Percentiles rank a stretch among this genome's conserved stretches.
Evolutionary conservation across 2,113 vertebrate species (phyloP).

Genomic region (Chloebia gouldiae): DNA sequence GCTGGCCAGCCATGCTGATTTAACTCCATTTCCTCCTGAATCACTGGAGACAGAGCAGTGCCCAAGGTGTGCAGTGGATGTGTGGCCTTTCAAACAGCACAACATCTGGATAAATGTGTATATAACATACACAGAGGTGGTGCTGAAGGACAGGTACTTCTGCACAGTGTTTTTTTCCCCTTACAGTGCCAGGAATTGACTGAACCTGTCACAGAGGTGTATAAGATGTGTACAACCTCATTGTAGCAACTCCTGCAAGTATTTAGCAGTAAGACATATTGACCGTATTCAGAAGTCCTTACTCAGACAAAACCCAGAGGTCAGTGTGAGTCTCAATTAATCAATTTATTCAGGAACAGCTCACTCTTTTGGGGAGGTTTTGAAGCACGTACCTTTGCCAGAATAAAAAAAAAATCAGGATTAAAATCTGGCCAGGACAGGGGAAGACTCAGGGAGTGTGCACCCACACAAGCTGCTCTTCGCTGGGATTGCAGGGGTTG

Average conservation of each 20-base stretch:
- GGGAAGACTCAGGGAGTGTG: background rate
- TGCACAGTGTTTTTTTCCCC: background rate
- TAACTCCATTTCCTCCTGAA: background rate
- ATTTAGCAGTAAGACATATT: constrained; percentile 13
- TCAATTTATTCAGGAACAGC: background rate
- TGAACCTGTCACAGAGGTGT: background rate
- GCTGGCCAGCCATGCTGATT: background rate
- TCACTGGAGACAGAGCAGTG: background rate
- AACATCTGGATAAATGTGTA: background rate
- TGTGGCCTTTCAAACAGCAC: background rate
- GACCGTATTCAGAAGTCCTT: background rate
- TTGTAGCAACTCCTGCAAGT: background rate
- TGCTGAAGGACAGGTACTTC: background rate
- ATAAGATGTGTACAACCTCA: background rate
- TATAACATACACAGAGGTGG: background rate
- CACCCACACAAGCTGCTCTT: background rate
- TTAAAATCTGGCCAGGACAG: background rate
- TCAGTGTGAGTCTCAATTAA: background rate
- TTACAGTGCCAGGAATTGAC: background rate
- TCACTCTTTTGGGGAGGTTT: background rate
- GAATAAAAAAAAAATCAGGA: background rate
- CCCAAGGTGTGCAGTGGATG: background rate
- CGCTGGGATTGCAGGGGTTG: rapidly evolving
- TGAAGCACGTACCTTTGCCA: background rate
- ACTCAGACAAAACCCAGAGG: background rate